Evolutionary conservation across 35 echinoderm and acorn worm species (phyloP), one percentile per base, ranked within the genome.

Genomic region (Apostichopus parvimensis): DNA sequence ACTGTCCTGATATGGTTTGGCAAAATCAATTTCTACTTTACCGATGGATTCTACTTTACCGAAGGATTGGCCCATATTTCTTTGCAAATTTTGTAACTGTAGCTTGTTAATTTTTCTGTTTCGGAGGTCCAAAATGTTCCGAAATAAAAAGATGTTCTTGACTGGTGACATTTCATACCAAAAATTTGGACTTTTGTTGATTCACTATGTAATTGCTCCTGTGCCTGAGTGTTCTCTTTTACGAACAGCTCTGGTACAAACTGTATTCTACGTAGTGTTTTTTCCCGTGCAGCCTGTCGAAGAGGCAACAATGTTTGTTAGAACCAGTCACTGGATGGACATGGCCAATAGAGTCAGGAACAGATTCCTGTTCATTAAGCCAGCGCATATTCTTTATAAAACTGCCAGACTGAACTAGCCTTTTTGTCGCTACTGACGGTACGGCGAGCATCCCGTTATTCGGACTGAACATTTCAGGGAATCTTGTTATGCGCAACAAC

Each of bases 391-490:
- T 55, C 4, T 6, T 78, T 7, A 77, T 15, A n/a, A 90, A 78
- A 14, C 76, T 77, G 9, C 61, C 88, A 6, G 4, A 18, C n/a
- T 77, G 6, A 77, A 66, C 20, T 1, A 77, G 5, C 71, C 72
- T 62, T 25, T 57, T 8, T 11, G 6, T 90, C 24, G 15, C 5
- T 2, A 23, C 13, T 9, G 88, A 55, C 17, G 72, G 45, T 57
- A 8, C 82, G 11, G 92, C 92, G n/a, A 90, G 25, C 75, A 58
- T 94, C 6, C 87, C 93, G 34, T 71, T 77, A 57, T 94, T 56
- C 62, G 93, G 93, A 72, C 60, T 21, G 73, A 90, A 94, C 86
- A 94, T 90, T 13, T 20, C 79, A 5, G 55, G 54, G 21, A 78
- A 78, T 20, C 58, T 45, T 45, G 34, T 45, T 45, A 45, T 45